Base-by-base conservation (phyloP, 1,140 invertebrate species). In the Sarcophaga peregrina region DNA sequence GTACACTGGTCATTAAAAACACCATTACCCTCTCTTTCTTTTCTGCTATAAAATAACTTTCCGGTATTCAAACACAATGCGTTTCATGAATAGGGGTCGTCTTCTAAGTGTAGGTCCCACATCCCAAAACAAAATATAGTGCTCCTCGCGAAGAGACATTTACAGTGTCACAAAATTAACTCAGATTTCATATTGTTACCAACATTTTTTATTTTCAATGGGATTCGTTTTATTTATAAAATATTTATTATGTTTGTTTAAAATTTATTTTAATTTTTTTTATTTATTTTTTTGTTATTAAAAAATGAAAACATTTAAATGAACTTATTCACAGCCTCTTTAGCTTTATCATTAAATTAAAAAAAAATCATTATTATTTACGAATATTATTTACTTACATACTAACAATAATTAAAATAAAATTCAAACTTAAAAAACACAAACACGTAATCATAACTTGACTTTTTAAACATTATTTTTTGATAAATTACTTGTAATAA, bases 271-370 rank as follows among this genome's bases (percentile, higher is more conserved):
- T 74, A 45, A 45, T 74, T 74, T 46, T 7, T 76, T 48, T 76
- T 76, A 6, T 74, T 45, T 45, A 25, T 54, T 20, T 58, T 37
- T n/a, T 81, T 58, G 15, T 76, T n/a, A 46, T 76, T 37, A 62
- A 62, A 81, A 68, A 68, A 68, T 7, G 17, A 68, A 37, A 68
- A 68, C 9, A 20, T 20, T 68, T 20, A 7, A 58, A 58, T n/a
- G 54, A 58, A 58, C 10, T n/a, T 68, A 62, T 81, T 81, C 52
- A 81, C 58, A 62, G 58, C 58, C 58, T 81, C 52, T 68, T 81
- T 54, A 81, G 52, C 58, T 13, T 37, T 9, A 74, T 45, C 20
- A 58, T 80, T 78, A 15, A 80, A 80, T 37, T 62, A 37, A 80
- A 50, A 20, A n/a, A 50, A 37, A 47, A 76, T 45, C 15, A 76